Evolutionary conservation across 37 sponge, comb jelly and placozoan species (phyloP).

Genomic region (Cliona cf. orientalis): DNA sequence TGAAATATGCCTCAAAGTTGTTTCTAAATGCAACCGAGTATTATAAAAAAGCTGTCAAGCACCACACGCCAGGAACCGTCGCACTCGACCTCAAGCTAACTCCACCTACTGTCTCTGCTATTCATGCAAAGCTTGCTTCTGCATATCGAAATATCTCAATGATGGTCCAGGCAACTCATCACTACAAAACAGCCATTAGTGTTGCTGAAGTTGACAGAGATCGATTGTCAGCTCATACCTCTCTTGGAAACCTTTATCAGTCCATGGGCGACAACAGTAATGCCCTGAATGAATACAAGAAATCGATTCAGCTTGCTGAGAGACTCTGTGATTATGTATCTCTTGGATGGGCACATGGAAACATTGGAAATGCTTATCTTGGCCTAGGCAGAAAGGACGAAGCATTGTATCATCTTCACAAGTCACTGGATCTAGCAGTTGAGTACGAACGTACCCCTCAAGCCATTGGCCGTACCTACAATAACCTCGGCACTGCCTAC

Average conservation of each 20-base stretch:
- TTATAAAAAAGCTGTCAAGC: conserved; percentile 20
- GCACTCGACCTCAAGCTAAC: conserved; percentile 16
- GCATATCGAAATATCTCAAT: conserved; percentile 23
- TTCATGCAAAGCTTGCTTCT: conserved; percentile 33
- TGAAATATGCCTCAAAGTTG: conserved; percentile 5
- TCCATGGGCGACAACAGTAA: conserved; percentile 43
- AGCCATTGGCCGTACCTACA: conserved; percentile 65
- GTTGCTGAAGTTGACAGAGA: conserved; percentile 27
- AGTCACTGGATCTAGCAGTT: conserved; percentile 49
- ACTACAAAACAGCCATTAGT: conserved; percentile 28
- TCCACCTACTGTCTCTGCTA: conserved; percentile 33
- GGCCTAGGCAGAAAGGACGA: conserved; percentile 55
- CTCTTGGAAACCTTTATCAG: conserved; percentile 81
- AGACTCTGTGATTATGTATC: conserved; percentile 44
- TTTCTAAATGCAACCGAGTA: conserved; percentile 28
- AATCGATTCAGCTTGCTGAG: conserved; percentile 36
- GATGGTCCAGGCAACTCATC: conserved; percentile 28
- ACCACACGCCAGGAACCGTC: conserved; percentile 16
- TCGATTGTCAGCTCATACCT: conserved; percentile 29
- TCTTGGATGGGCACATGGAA: conserved; percentile 80
- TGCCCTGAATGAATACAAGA: conserved; percentile 54
- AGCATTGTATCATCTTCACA: conserved; percentile 59
- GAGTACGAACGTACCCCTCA: conserved; percentile 48
- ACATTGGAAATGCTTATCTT: conserved; percentile 77
- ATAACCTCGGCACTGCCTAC: conserved; percentile 78